Base-by-base conservation (phyloP, 2,888 invertebrate genomes). In the Leptinotarsa tumamoca region DNA sequence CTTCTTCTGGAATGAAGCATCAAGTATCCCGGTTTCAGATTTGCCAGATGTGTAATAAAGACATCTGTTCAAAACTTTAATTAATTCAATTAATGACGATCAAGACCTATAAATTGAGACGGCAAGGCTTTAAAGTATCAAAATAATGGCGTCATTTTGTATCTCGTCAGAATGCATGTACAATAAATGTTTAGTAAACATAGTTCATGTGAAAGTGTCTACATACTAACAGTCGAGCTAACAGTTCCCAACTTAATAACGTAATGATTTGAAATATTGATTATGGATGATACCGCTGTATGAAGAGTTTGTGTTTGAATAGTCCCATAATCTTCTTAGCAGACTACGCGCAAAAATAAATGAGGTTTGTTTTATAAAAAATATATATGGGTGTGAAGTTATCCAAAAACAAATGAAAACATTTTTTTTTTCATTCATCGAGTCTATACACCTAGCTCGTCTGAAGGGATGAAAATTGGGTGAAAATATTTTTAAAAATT, bases 41-140 rank as follows among this genome's bases (percentile, higher is more conserved):
- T 74, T 67, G 58, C 71, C 74, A 74, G 74, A 74, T 74, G 74
- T 71, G 50, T 54, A 74, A 74, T 74, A 67, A 74, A 74, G 67
- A 74, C 74, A 71, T 74, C 71, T 74, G 71, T 74, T 74, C 66
- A 21, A 74, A 74, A 71, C 67, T 70, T 71, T 67, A 74, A 74
- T 74, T 71, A 74, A 50, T 67, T 66, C 74, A 71, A 74, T 74
- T 74, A 74, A 56, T 43, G 70, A 13, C 51, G 68, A 33, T 67
- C 50, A 50, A 66, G 27, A 17, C 23, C 33, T 51, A 52, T 72
- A 67, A 54, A 72, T 72, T 54, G 67, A 63, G 43, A 72, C 43
- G 18, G 61, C 61, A 61, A 61, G 21, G 61, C 61, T 58, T 58
- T 27, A 27, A 61, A 61, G 2, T 23, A 23, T 61, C 15, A 23